These are phyloP conservation scores for Sphaerophoria rueppellii DNA, from an alignment of 2,888 invertebrate species.

Conservation along the genomic window DNA sequence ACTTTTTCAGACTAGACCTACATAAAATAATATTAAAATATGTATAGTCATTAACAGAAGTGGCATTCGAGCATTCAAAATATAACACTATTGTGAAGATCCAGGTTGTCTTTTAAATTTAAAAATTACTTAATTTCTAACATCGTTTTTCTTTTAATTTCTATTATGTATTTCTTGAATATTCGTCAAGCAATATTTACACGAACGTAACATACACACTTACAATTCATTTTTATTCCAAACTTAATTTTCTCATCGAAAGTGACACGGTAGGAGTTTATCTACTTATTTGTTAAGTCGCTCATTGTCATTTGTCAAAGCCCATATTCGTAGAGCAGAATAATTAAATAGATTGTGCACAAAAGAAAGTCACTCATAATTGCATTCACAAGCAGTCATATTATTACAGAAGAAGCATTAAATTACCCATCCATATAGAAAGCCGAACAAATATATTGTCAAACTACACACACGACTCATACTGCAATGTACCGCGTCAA, in stretches of 20 bases:
- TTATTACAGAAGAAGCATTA: constrained; percentile 47
- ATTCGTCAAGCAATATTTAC: too few relatives aligned
- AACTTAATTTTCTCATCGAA: not conserved
- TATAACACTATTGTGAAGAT: too few relatives aligned
- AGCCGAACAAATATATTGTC: constrained; percentile 34
- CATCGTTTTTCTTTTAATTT: too few relatives aligned
- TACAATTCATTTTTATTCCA: too few relatives aligned
- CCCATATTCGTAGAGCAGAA: not conserved
- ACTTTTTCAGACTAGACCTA: too few relatives aligned
- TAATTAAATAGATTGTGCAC: not conserved
- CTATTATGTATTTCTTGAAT: too few relatives aligned
- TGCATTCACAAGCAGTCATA: constrained; percentile 56
- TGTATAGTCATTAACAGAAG: too few relatives aligned
- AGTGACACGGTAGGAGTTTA: not conserved
- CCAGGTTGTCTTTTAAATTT: too few relatives aligned
- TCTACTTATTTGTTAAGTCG: not conserved
- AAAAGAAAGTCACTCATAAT: constrained; percentile 67
- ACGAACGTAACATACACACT: too few relatives aligned
- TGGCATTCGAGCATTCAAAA: too few relatives aligned
- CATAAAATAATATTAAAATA: too few relatives aligned
- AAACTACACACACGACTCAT: constrained; percentile 46
- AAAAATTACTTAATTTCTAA: too few relatives aligned
- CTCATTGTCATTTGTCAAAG: not conserved
- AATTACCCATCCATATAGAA: constrained; percentile 56
- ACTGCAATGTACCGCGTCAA: constrained; percentile 16